A percentile compares a stretch with the other conserved stretches of the same genome.
phyloP scores from a whole-genome alignment of 2,797 vertebrate species.

The Sorex maritimensis region DNA sequence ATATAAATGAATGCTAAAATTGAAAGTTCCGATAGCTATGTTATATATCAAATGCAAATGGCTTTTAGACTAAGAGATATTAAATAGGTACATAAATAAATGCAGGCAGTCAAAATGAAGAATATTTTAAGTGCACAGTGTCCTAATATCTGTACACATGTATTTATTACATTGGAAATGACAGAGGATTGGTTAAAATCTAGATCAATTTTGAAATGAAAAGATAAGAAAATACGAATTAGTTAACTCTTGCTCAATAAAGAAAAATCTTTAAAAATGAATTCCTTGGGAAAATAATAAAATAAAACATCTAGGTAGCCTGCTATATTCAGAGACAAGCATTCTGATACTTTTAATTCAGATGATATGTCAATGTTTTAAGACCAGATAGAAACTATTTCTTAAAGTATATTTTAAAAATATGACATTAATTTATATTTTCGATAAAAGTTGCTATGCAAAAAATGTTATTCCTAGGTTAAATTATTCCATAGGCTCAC shows the following conservation, averaged over 20 bases:
- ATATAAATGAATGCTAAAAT: neutral
- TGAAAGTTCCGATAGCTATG: neutral
- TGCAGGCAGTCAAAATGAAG: neutral
- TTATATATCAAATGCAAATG: neutral
- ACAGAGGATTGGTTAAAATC: neutral
- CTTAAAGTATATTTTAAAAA: conserved; percentile 26
- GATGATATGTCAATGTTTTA: neutral
- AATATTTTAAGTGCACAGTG: accelerated
- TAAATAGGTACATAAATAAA: neutral
- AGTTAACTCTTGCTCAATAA: conserved; percentile 4
- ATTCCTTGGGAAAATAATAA: neutral
- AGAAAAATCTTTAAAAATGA: conserved; percentile 10
- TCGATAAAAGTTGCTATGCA: neutral
- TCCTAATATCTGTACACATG: neutral
- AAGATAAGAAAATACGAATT: neutral
- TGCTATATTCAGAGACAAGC: neutral
- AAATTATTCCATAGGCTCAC: neutral
- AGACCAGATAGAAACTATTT: neutral
- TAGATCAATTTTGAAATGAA: neutral
- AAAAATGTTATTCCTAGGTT: neutral
- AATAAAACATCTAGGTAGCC: neutral
- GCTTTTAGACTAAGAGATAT: neutral
- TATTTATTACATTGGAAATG: conserved; percentile 14
- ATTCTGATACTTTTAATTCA: neutral
- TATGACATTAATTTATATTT: conserved; percentile 2